Percentiles rank a stretch among this genome's conserved stretches.
Conservation (phyloP, 53 echinoderm and acorn worm species). For the Patiria pectinifera region DNA sequence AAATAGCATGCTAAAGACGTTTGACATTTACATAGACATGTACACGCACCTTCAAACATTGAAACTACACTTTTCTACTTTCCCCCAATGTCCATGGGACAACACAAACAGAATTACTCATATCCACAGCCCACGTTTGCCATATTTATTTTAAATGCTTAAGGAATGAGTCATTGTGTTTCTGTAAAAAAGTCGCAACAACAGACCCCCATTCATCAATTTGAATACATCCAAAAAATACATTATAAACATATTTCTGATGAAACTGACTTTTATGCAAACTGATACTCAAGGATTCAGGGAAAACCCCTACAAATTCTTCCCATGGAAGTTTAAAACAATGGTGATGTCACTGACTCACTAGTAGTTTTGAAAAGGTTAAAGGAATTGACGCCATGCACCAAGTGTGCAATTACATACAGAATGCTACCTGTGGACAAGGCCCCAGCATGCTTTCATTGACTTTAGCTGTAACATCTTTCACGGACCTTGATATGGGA, state of each 20-base stretch:
- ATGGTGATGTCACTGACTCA: not conserved
- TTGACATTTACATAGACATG: no score
- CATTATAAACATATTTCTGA: not conserved
- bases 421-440: not conserved
- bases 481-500: not conserved
- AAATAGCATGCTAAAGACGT: no score
- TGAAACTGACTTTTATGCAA: no score
- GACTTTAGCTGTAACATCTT: not conserved
- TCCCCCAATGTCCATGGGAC: not conserved
- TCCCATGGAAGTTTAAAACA: no score
- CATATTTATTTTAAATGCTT: not conserved
- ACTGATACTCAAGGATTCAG: no score
- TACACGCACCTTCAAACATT: no score
- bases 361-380: not conserved
- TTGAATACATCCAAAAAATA: not conserved
- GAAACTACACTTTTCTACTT: not conserved
- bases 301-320: no score
- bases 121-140: not conserved
- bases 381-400: not conserved
- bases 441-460: not conserved
- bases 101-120: not conserved
- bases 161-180: not conserved
- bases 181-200: not conserved
- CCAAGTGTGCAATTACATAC: not conserved
- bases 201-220: no score